Evolutionary conservation across 2,888 invertebrate species (phyloP), one percentile per base, ranked within the genome.

Genomic region (Trachelus stipa): DNA sequence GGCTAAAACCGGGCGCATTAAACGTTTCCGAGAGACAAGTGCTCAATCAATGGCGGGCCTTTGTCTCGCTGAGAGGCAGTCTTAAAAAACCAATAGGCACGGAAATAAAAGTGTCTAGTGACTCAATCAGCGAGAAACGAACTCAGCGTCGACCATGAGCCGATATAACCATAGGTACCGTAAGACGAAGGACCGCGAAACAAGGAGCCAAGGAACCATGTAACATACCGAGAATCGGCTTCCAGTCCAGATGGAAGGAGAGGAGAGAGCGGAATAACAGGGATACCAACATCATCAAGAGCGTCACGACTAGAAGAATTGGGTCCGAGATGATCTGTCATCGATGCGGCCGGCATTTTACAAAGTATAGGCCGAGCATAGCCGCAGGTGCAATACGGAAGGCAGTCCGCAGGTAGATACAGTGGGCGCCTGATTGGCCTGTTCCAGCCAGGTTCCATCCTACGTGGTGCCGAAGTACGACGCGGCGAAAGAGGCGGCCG

Each of bases 401-500:
- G 85, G 87, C 87, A 85, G 87, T 87, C 86, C 85, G 85, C 88
- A 87, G 89, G 89, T 88, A 88, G 85, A 88, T 85, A 87, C 85
- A 87, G 89, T 89, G 89, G 88, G 83, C 87, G 87, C 87, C 90
- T 89, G 90, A 90, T 90, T 90, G 90, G 90, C 89, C 87, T 89
- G 89, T 85, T 81, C 81, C 87, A 84, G 83, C 83, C 85, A 82
- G 83, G 87, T 87, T 86, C 88, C 90, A 84, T 88, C 88, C 89
- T 89, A 88, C 86, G 23, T 23, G 82, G 87, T 87, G 86, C 83
- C 78, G 86, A 87, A 82, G 81, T 83, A 78, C 77, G 80, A 83
- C 79, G 81, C 76, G 77, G 80, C 83, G 83, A 84, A 80, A 83
- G 87, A 88, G 87, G 88, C 84, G 87, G 87, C 85, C 84, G 84